Base-by-base conservation (phyloP, 2,113 vertebrate species). In the Ceuthmochares aereus region DNA sequence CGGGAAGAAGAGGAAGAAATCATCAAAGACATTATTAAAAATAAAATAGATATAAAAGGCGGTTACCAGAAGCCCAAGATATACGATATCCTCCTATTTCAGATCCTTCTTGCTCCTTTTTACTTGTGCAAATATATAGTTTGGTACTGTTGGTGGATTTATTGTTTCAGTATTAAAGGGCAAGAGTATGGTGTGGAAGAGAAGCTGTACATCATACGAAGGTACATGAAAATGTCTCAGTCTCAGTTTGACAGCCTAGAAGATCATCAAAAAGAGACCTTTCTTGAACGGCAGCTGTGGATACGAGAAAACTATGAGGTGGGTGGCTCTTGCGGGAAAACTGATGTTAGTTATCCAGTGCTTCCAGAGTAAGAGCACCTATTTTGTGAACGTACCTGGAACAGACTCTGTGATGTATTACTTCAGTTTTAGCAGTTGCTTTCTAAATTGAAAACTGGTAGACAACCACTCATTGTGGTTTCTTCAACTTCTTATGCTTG, bases 21-120 rank as follows among this genome's bases (percentile, higher is more conserved):
- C 70, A 99, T 99, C 95, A 98, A 99, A 22, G 98, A 99, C 96
- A 99, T 99, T 91, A 99, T 99, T 95, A 99, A 99, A 97, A 99
- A 98, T 92, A 99, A 99, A 98, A 99, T 99, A 70, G 99, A 99
- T 97, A 99, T 99, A 93, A 99, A 99, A 93, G 99, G 99, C 1
- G 99, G 99, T 90, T 99, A 99, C 96, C 99, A 99, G 97, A 99
- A 99, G 78, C 99, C 99, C 66, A 98, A 98, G 84, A 94, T 99
- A 74, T 98, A 98, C 0, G 99, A 99, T 97, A 99, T 99, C 88
- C 98, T 99, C 64, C 97, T 99, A 21, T 99, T 99, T 88, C 98
- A 99, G 94, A 98, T 99, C 13, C 75, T 99, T 40, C 98, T 99
- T 8, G 98, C 98, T 58, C 99, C 99, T 22, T 98, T 99, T 96